phyloP scores from a whole-genome alignment of 2,797 vertebrate genomes.

The Octomys mimax region DNA sequence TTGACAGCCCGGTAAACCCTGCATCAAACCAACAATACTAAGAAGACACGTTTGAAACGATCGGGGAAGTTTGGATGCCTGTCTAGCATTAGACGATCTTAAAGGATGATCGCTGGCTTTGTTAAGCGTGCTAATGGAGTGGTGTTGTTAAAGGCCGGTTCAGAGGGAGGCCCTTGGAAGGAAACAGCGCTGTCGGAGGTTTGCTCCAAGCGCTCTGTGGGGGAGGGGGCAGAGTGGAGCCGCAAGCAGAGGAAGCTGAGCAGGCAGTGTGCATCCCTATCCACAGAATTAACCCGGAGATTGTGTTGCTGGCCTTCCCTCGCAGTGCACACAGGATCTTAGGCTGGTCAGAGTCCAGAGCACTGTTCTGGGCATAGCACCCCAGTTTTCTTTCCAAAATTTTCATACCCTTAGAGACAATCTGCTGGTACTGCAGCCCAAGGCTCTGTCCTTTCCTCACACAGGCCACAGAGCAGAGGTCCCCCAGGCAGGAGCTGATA shows the following conservation, averaged over 20 bases:
- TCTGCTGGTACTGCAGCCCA: rapidly evolving
- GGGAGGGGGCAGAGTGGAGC: background rate
- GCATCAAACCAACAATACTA: slow-evolving; percentile 15
- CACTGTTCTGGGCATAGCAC: background rate
- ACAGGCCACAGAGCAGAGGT: no score
- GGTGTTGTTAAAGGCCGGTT: background rate
- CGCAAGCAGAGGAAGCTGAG: background rate
- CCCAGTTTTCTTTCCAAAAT: background rate
- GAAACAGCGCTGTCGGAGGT: background rate
- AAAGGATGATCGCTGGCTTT: background rate
- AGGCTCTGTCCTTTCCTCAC: background rate
- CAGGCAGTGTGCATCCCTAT: background rate
- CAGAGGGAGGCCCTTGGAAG: background rate
- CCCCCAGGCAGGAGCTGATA: background rate
- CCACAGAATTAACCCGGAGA: background rate
- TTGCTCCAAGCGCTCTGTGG: background rate
- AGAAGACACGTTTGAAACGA: slow-evolving; percentile 27
- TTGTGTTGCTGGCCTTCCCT: no score
- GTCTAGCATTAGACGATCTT: background rate
- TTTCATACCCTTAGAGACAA: background rate
- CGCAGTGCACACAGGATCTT: no score
- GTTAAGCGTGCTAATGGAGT: background rate
- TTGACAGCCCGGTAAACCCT: slow-evolving; percentile 66
- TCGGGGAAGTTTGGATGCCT: background rate
- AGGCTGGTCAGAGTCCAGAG: background rate